Base-by-base conservation (phyloP, 1,140 invertebrate species). In the Geopemphigus sp. region DNA sequence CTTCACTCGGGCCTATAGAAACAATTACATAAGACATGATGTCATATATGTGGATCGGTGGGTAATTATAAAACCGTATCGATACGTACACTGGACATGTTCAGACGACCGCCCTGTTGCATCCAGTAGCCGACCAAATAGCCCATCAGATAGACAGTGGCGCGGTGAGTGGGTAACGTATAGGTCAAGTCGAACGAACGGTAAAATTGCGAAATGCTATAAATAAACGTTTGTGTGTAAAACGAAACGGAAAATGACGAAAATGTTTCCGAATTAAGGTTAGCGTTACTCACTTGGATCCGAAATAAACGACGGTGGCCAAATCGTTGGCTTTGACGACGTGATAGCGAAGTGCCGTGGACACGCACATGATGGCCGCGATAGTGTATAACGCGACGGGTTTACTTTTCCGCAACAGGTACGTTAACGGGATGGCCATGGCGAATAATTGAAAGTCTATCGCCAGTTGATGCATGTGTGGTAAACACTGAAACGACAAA, bases 381-480 rank as follows among this genome's bases (percentile, higher is more conserved):
- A 90, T 85, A 5, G 90, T 74, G 4, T 88, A 83, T 12, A 68
- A 6, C 4, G 54, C 81, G 53, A 88, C 84, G 2, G 89, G 85
- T 0, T 87, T 85, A 82, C 89, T 89, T 5, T 87, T 86, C 70
- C 88, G 87, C 17, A 92, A 85, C 15, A 91, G 87, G 86, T 91
- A 92, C 0, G 94, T 88, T 11, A 95, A 84, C 0, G 92, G 84
- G 1, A 92, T 90, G 10, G 91, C 89, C 4, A 92, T 80, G 26
- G 93, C 85, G 61, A 92, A 93, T 22, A 95, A 87, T 85, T 95
- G 93, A 88, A 94, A 91, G 83, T 95, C 94, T 83, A 95, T 85
- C 1, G 93, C 93, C 61, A 95, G 83, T 82, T 91, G 90, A 83
- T 92, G 89, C 1, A 89, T 91, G 82, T 91, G 90, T 6, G 90